Evolutionary conservation across 2,797 vertebrate species (phyloP).

Genomic region (Clarias fuscus): DNA sequence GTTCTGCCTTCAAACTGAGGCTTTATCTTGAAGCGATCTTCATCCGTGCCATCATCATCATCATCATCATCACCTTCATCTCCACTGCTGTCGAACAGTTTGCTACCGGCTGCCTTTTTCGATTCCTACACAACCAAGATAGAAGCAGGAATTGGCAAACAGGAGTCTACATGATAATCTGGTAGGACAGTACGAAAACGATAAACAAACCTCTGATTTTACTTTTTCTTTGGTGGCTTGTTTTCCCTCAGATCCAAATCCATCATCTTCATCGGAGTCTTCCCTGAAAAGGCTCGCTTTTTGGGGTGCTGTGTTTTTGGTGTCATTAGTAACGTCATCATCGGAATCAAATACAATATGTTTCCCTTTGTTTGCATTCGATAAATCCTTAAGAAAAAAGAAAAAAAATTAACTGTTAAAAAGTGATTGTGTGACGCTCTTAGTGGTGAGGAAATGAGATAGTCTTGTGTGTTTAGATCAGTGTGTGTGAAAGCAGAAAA

Average conservation of each 20-base stretch:
- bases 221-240: slow-evolving; percentile 51
- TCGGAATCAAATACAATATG: slow-evolving; percentile 88
- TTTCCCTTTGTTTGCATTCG: slow-evolving; percentile 70
- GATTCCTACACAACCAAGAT: slow-evolving; percentile 49
- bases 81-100: slow-evolving; percentile 83
- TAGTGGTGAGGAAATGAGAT: neutral
- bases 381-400: slow-evolving; percentile 71
- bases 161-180: neutral
- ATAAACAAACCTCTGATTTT: neutral
- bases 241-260: slow-evolving; percentile 40
- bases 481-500: neutral
- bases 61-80: slow-evolving; percentile 77
- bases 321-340: slow-evolving; percentile 68
- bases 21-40: slow-evolving; percentile 82
- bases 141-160: neutral
- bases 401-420: neutral
- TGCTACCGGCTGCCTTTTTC: slow-evolving; percentile 57
- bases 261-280: slow-evolving; percentile 44
- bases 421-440: neutral
- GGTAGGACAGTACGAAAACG: neutral
- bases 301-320: neutral
- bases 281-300: slow-evolving; percentile 56
- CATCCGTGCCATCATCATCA: slow-evolving; percentile 70
- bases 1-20: slow-evolving; percentile 92
- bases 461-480: neutral